A percentile compares a stretch with the other conserved stretches of the same genome.
Conservation (phyloP, 2,888 invertebrate species). For the Agrochola litura region DNA sequence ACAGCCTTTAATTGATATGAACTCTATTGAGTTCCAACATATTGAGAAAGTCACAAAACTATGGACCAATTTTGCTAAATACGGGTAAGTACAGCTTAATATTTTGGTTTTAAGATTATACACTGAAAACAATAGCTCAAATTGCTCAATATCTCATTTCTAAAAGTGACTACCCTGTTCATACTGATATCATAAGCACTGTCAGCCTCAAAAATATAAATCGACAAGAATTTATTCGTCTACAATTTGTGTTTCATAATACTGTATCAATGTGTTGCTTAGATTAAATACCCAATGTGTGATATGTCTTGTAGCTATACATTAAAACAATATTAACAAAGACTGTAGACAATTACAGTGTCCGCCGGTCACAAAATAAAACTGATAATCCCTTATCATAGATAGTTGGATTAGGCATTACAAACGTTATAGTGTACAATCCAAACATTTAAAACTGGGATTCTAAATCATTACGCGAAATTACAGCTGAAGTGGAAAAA, state of each 20-base stretch:
- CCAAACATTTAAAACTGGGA: too few relatives aligned
- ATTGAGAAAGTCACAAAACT: conserved; percentile 71
- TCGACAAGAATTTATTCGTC: not conserved
- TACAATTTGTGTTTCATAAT: not conserved
- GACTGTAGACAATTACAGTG: not conserved
- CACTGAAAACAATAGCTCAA: not conserved
- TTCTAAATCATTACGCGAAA: too few relatives aligned
- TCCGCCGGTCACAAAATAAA: too few relatives aligned
- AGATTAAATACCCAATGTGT: not conserved
- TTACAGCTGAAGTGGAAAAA: too few relatives aligned
- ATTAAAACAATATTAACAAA: not conserved
- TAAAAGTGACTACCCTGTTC: not conserved
- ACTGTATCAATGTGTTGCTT: not conserved
- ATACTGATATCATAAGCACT: not conserved
- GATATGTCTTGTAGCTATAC: not conserved
- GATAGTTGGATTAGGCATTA: too few relatives aligned
- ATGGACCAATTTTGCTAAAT: conserved; percentile 78
- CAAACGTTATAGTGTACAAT: too few relatives aligned
- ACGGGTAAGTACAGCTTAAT: conserved; percentile 70
- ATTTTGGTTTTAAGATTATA: not conserved
- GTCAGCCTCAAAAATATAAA: not conserved
- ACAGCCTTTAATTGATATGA: conserved; percentile 49
- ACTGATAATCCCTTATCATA: too few relatives aligned
- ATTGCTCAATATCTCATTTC: not conserved
- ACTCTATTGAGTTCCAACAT: conserved; percentile 63